phyloP scores from a whole-genome alignment of 2,113 vertebrate genomes.

The Vulpes vulpes region DNA sequence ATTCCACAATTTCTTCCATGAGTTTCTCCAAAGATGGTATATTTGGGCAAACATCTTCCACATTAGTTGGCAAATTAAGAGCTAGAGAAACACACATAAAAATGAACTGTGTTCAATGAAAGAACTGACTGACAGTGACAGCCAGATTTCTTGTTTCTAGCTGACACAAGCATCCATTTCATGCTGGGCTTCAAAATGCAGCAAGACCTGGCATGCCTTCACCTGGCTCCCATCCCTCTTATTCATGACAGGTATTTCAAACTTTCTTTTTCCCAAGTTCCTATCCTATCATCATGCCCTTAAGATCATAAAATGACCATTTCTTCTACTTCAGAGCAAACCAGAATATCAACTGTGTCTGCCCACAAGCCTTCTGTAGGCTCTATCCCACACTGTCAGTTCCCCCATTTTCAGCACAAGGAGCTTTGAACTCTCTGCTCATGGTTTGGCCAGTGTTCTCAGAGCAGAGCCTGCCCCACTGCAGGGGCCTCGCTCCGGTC shows the following conservation, averaged over 20 bases:
- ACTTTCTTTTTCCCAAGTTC: neutral
- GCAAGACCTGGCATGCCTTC: rapidly evolving
- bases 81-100: conserved; percentile 79
- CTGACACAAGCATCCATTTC: neutral
- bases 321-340: neutral
- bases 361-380: neutral
- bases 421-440: rapidly evolving
- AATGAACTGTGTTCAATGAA: rapidly evolving
- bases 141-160: too few relatives aligned
- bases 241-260: neutral
- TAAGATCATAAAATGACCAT: neutral
- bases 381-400: rapidly evolving
- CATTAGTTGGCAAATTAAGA: conserved; percentile 90
- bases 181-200: neutral
- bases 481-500: neutral
- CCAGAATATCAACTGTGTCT: neutral
- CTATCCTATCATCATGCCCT: rapidly evolving
- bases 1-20: conserved; percentile 95
- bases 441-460: rapidly evolving
- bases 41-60: conserved; percentile 93
- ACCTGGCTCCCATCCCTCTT: neutral
- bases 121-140: rapidly evolving
- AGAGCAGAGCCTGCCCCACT: neutral
- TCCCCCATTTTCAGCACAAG: neutral
- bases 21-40: conserved; percentile 95